Evolutionary conservation across 2,888 invertebrate species (phyloP), one percentile per base, ranked within the genome.

Genomic region (Odontocerum albicorne): DNA sequence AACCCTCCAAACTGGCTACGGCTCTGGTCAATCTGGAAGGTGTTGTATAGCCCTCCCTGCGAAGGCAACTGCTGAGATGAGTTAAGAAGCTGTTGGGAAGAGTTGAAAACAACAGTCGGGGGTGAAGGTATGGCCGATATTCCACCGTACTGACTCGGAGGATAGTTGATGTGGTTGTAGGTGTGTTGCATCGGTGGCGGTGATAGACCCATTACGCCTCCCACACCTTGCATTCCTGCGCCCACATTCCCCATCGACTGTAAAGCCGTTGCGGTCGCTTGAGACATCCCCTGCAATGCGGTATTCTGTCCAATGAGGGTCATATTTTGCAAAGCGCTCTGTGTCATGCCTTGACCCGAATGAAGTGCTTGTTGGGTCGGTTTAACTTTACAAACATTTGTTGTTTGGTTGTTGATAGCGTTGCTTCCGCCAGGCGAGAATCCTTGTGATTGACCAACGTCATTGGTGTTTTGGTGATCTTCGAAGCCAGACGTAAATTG

Each of bases 71-170:
- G 83, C 39, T 83, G 83, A 3, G 77, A 76, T 1, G 77, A 77
- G 32, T 75, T 73, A 52, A 77, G 64, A 43, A 79, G 64, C 63
- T 80, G 82, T 67, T 86, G 85, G 38, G 90, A 86, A 21, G 90
- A 88, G 69, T 91, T 90, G 67, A 88, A 91, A 56, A 90, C 75
- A 49, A 92, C 87, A 10, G 90, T 88, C 16, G 88, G 88, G 13
- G 93, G 92, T 49, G 92, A 92, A 22, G 93, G 92, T 60, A 93
- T 90, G 20, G 92, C 89, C 15, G 92, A 86, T 68, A 92, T 85
- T 43, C 85, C 84, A 49, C 89, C 88, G 65, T 87, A 92, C 55
- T 89, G 89, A 19, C 74, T 76, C 65, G 88, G 87, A 74, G 84
- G 85, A 71, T 89, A 91, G 66, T 84, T 83, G 57, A 87, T 82